phyloP scores from a whole-genome alignment of 2,113 vertebrate genomes.

The Crotalus tigris region DNA sequence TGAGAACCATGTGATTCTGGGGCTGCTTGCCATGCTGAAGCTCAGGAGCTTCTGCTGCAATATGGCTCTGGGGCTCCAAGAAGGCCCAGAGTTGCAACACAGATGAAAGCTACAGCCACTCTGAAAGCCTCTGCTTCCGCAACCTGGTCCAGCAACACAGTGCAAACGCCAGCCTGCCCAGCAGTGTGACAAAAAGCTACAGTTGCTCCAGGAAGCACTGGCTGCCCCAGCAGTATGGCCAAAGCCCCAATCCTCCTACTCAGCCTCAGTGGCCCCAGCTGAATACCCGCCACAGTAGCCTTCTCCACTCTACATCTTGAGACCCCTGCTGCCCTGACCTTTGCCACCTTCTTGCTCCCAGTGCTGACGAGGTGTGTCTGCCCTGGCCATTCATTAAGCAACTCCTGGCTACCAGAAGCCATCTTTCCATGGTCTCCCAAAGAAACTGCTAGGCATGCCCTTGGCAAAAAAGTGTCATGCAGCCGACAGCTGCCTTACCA shows the following conservation, averaged over 20 bases:
- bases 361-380: background rate
- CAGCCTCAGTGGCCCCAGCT: background rate
- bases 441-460: background rate
- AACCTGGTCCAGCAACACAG: background rate
- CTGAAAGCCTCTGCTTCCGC: background rate
- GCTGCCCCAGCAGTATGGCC: background rate
- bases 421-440: background rate
- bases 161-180: background rate
- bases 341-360: background rate
- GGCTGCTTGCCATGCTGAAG: background rate
- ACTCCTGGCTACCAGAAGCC: background rate
- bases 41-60: background rate
- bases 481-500: background rate
- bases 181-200: background rate
- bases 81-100: background rate
- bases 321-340: background rate
- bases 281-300: background rate
- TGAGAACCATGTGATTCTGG: background rate
- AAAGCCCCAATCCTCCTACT: background rate
- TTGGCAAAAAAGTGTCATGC: background rate
- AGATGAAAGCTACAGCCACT: background rate
- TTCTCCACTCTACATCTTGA: background rate
- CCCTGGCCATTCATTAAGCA: background rate
- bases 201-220: background rate
- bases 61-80: background rate